Base-by-base conservation (phyloP, 1,140 invertebrate species). In the Magallana angulata region DNA sequence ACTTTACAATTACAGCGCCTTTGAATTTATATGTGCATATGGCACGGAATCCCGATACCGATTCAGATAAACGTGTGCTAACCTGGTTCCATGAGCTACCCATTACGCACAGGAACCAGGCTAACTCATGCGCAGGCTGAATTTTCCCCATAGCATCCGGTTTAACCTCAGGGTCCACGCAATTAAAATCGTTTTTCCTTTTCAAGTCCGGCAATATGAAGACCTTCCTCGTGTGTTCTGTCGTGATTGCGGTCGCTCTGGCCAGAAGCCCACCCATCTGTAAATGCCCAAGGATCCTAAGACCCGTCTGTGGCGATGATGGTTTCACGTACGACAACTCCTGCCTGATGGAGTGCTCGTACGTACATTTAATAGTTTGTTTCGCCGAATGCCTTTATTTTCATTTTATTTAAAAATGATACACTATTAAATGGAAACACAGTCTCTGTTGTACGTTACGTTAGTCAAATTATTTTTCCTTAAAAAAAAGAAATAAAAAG, bases 281-380 rank as follows among this genome's bases (percentile, higher is more conserved):
- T 91, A 96, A 96, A 57, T 98, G 97, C 92, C 95, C 96, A 18
- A 94, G 97, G 81, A 97, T 97, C 92, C 97, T 97, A 92, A 96
- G 96, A 6, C 97, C 98, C 18, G 90, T 92, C 16, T 92, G 91
- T 86, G 91, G 91, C 16, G 92, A 83, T 18, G 96, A 97, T 90
- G 96, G 96, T 1, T 93, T 94, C 6, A 97, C 96, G 0, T 97
- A 97, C 94, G 96, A 96, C 87, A 96, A 96, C 57, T 94, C 96
- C 14, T 97, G 97, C 92, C 96, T 97, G 88, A 94, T 97, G 87
- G 95, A 95, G 89, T 90, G 89, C 76, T 86, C 59, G 89, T 90
- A 59, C 87, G 87, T 89, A 8, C 36, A 5, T 68, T 18, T 24
- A 6, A n/a, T n/a, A 12, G 5, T n/a, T 62, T 62, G 14, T 12